Evolutionary conservation across 37 sponge, comb jelly and placozoan genomes (phyloP), one percentile per base, ranked within the genome.

Genomic region (Eunapius fragilis): DNA sequence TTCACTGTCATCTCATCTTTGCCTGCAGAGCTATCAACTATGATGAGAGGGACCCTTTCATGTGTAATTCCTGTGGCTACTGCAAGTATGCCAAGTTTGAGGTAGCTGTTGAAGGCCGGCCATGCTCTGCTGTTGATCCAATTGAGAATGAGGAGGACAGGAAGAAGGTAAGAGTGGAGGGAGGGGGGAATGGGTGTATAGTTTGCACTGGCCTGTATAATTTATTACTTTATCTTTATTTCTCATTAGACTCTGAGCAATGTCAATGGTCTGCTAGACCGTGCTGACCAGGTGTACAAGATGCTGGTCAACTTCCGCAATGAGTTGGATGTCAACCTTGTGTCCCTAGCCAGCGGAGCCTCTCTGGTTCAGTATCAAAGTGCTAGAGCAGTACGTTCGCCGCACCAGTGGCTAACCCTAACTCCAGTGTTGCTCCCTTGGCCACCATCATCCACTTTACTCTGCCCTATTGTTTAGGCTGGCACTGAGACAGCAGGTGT

Each of bases 31-130:
- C 98, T 35, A 97, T 97, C 75, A 97, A 97, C 76, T 97, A 97
- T 84, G 98, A 97, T 80, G 98, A 97, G 75, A 90, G 89, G 77
- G 98, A 97, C 83, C 98, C 98, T 23, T 97, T 97, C 86, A 90
- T 97, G 34, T 97, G 98, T 67, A 97, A 90, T 74, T 83, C 94
- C 4, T 97, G 98, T 89, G 98, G 98, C 38, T 93, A 86, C 88
- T 89, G 92, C 83, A 97, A 97, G 87, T 97, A 93, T 74, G 98
- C 96, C 74, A 91, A 90, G 81, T 97, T 97, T 89, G 98, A 97
- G 31, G 82, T 85, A 31, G 31, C 69, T 22, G 58, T 95, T 33
- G 80, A 82, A 58, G 87, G 79, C 58, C 87, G 79, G 80, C 70
- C 91, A 2, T 93, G 94, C 78, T 87, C 95, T 34, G 89, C 96